phyloP scores from a whole-genome alignment of 2,888 invertebrate genomes.

The Caprella mutica region DNA sequence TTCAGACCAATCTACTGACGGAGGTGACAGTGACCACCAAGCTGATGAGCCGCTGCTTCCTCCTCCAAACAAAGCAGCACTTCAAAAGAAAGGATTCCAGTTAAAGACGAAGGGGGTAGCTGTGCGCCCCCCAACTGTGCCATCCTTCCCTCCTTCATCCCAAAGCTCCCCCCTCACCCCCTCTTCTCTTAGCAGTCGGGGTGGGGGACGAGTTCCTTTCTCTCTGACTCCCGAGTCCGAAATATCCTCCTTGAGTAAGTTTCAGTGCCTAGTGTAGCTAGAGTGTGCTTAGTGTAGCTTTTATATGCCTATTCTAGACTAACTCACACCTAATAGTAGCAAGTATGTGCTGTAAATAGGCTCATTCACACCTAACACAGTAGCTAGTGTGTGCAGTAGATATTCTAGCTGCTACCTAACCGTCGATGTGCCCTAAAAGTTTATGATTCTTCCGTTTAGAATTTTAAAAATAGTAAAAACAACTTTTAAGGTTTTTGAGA shows the following conservation, averaged over 20 bases:
- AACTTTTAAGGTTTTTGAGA: too few species aligned
- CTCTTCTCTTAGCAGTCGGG: constrained; percentile 27
- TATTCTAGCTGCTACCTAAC: background rate
- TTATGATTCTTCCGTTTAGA: too few species aligned
- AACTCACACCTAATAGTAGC: too few species aligned
- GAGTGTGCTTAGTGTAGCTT: too few species aligned
- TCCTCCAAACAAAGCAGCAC: constrained; percentile 7
- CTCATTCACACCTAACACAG: background rate
- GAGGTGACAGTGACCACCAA: constrained; percentile 1
- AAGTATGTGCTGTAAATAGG: background rate
- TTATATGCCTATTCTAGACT: too few species aligned
- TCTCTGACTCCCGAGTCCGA: constrained; percentile 40
- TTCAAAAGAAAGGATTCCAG: constrained; percentile 17
- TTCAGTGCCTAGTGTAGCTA: background rate
- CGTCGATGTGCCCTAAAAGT: background rate
- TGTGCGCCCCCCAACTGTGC: constrained; percentile 24
- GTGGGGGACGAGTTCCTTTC: constrained; percentile 25
- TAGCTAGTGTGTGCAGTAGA: background rate
- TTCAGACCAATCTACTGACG: background rate
- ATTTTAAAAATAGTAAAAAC: too few species aligned
- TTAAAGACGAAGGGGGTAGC: constrained; percentile 32
- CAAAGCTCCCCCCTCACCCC: constrained; percentile 29
- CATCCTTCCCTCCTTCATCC: constrained; percentile 22
- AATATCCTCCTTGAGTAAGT: constrained; percentile 44
- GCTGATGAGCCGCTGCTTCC: constrained; percentile 9